These are phyloP conservation scores for Acanthurus lineatus DNA, from an alignment of 2,797 vertebrate genomes.

Conservation along the genomic window DNA sequence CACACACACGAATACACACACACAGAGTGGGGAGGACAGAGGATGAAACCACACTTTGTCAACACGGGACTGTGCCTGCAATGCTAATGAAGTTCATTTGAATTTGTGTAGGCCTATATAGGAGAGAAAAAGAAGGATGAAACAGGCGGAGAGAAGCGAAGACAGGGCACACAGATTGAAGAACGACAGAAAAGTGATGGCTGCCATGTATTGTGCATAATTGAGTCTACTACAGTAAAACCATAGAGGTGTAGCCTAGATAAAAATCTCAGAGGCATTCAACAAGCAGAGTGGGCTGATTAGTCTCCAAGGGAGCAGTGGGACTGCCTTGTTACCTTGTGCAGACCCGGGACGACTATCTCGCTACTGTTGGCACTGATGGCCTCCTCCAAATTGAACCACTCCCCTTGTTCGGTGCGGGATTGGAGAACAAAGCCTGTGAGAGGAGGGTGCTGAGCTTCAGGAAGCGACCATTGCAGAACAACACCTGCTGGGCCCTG, in stretches of 20 bases:
- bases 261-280: conserved; percentile 56
- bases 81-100: conserved; percentile 84
- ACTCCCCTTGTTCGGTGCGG: conserved; percentile 85
- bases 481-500: conserved; percentile 87
- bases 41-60: conserved; percentile 85
- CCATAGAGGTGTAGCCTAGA: conserved; percentile 42
- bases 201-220: conserved; percentile 57
- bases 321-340: conserved; percentile 87
- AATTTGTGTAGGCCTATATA: conserved; percentile 72
- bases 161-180: conserved; percentile 56
- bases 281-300: conserved; percentile 53
- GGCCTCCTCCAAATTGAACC: conserved; percentile 89
- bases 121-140: conserved; percentile 50
- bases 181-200: conserved; percentile 59
- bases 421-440: conserved; percentile 90
- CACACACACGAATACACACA: conserved; percentile 46
- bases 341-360: conserved; percentile 90
- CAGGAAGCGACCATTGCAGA: conserved; percentile 88
- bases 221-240: conserved; percentile 46
- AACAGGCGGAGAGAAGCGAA: conserved; percentile 31
- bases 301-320: conserved; percentile 55
- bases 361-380: conserved; percentile 87
- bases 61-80: conserved; percentile 78
- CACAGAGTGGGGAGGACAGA: conserved; percentile 62
- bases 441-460: conserved; percentile 76